phyloP scores from a whole-genome alignment of 1,140 invertebrate species.

The Plectrocnemia conspersa region DNA sequence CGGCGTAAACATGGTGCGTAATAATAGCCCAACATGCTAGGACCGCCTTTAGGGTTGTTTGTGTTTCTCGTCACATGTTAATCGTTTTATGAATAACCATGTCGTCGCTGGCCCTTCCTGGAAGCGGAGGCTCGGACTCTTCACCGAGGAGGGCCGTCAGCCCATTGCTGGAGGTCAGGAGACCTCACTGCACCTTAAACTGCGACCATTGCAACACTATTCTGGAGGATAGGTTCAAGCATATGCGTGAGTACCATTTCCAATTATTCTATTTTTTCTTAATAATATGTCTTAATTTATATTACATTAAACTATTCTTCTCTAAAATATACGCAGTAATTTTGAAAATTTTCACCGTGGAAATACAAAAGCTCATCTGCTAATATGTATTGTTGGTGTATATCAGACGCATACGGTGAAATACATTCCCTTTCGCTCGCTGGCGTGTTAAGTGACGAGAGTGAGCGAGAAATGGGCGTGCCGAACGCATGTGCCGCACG shows the following conservation, averaged over 20 bases:
- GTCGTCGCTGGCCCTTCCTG: slow-evolving; percentile 52
- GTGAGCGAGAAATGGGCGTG: no score
- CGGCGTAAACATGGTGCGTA: no score
- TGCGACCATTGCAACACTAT: slow-evolving; percentile 64
- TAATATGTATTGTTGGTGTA: no score
- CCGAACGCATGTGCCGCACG: no score
- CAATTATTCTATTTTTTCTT: background rate
- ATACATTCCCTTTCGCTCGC: no score
- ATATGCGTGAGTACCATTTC: slow-evolving; percentile 49
- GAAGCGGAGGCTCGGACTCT: slow-evolving; percentile 43
- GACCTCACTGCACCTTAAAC: slow-evolving; percentile 67
- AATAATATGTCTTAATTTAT: background rate
- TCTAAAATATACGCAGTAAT: no score
- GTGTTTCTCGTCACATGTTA: background rate
- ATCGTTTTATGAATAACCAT: slow-evolving; percentile 5
- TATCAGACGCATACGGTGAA: no score
- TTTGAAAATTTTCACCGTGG: no score
- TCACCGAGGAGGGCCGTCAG: slow-evolving; percentile 63
- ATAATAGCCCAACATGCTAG: no score
- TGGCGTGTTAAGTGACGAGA: no score
- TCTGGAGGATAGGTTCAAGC: slow-evolving; percentile 64
- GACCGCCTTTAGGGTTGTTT: no score
- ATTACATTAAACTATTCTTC: background rate
- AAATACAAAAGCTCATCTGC: no score
- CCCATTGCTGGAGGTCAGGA: slow-evolving; percentile 61